Percentiles rank a stretch among this genome's conserved stretches.
Conservation (phyloP, 2,888 invertebrate genomes). For the Pyrrhosoma nymphula region DNA sequence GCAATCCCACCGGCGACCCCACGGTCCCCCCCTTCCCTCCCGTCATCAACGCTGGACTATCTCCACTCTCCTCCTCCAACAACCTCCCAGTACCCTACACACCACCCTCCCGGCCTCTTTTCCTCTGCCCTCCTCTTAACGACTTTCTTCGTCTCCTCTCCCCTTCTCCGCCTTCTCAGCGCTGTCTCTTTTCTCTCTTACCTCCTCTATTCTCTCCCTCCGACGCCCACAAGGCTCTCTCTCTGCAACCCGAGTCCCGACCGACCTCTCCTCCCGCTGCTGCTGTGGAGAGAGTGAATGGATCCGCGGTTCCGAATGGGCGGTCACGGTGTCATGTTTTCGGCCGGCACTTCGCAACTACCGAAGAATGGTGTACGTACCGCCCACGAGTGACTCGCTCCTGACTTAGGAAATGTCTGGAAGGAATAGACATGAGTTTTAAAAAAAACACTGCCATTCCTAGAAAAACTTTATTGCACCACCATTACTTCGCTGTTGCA, state of each 20-base stretch:
- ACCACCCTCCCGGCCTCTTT: neutral
- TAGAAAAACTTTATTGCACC: too few relatives aligned
- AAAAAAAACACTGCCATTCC: too few relatives aligned
- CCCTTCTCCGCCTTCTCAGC: neutral
- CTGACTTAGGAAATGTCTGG: too few relatives aligned
- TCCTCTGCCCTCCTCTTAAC: neutral
- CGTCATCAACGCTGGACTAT: neutral
- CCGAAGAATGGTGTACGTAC: too few relatives aligned
- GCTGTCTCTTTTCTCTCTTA: neutral
- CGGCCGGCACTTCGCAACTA: too few relatives aligned
- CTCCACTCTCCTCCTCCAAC: neutral
- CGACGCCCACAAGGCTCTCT: neutral
- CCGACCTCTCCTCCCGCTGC: neutral
- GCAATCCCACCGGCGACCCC: neutral
- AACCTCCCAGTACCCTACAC: neutral
- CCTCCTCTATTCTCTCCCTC: neutral
- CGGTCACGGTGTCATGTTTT: too few relatives aligned
- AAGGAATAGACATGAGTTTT: too few relatives aligned
- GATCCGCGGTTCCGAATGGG: too few relatives aligned
- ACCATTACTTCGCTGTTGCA: too few relatives aligned
- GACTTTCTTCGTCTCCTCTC: neutral
- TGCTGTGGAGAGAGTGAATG: too few relatives aligned
- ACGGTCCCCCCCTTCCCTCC: constrained; percentile 68
- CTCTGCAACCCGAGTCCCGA: neutral
- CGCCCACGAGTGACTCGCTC: too few relatives aligned